Conservation (phyloP, 2,113 vertebrate species). For the Echinops telfairi region DNA sequence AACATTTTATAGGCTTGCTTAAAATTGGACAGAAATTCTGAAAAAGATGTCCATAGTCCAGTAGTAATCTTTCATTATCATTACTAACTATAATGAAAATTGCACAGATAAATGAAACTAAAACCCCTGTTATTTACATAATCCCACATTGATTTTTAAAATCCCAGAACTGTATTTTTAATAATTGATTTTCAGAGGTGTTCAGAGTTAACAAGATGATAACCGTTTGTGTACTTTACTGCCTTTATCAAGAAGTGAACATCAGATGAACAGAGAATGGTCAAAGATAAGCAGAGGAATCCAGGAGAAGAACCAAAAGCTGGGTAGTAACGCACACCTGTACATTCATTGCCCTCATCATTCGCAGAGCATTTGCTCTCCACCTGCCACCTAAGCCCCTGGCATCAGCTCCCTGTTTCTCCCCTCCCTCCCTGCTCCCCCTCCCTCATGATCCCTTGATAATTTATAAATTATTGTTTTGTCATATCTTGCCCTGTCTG, state of each 20-base stretch:
- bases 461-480: too few species aligned
- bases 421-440: too few species aligned
- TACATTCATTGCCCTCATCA: too few species aligned
- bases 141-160: conserved; percentile 32
- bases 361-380: too few species aligned
- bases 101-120: conserved; percentile 38
- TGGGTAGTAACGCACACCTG: too few species aligned
- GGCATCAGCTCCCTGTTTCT: too few species aligned
- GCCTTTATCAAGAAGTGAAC: background rate
- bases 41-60: background rate
- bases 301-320: too few species aligned
- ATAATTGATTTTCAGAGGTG: background rate
- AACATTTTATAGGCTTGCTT: background rate
- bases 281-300: conserved; percentile 32
- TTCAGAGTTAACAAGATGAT: background rate
- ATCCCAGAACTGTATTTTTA: background rate
- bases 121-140: background rate
- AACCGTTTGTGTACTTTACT: background rate
- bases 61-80: background rate
- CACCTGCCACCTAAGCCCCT: too few species aligned
- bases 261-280: background rate
- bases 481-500: too few species aligned
- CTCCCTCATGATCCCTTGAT: too few species aligned
- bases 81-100: conserved; percentile 9
- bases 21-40: background rate